Conservation (phyloP, 92 coral and sea anemone species). For the Zoanthus sociatus region DNA sequence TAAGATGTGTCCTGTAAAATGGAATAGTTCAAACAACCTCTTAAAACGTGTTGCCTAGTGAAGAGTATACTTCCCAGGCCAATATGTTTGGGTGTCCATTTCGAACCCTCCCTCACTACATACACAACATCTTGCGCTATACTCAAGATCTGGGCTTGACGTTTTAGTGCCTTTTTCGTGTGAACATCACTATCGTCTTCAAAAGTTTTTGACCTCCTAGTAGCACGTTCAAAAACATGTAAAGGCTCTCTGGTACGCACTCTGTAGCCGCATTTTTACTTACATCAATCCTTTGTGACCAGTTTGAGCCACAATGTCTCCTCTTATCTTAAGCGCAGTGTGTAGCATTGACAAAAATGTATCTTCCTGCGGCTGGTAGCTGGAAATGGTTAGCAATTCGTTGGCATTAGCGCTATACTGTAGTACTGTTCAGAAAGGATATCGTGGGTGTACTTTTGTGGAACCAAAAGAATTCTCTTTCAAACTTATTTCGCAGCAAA, state of each 20-base stretch:
- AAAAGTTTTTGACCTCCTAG: constrained; percentile 25
- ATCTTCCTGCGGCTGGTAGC: background rate
- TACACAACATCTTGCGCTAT: constrained; percentile 29
- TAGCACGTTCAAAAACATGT: constrained; percentile 21
- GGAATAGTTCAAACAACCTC: constrained; percentile 50
- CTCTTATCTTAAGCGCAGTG: background rate
- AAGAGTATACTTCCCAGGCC: background rate
- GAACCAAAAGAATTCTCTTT: no score
- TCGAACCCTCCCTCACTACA: background rate
- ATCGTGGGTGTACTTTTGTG: no score
- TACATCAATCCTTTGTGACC: constrained; percentile 5
- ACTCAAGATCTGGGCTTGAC: background rate
- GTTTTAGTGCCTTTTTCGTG: constrained; percentile 11
- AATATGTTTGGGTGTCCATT: background rate
- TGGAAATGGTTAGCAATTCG: background rate
- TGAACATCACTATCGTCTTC: constrained; percentile 11
- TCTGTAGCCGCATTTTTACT: constrained; percentile 13
- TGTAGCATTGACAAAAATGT: background rate
- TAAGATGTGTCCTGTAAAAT: background rate
- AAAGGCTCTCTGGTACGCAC: constrained; percentile 3
- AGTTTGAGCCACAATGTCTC: background rate
- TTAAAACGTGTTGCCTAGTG: constrained; percentile 61
- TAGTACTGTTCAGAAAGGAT: constrained; percentile 9
- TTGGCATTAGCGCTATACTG: constrained; percentile 19
- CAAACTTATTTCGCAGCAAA: no score